phyloP scores from a whole-genome alignment of 2,797 vertebrate species.

The Siniperca obscura region DNA sequence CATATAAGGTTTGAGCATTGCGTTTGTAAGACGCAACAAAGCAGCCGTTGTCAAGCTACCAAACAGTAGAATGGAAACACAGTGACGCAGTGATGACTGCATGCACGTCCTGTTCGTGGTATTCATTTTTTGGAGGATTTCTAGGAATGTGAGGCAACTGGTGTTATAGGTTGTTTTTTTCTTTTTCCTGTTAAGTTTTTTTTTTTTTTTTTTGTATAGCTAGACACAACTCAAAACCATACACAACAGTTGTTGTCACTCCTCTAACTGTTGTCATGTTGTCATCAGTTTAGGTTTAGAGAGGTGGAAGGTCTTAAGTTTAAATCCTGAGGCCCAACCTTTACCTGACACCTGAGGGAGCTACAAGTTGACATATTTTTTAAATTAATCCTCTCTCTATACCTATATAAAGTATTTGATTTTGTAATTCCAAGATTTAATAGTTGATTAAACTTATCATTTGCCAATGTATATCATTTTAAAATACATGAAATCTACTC shows the following conservation, averaged over 20 bases:
- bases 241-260: slow-evolving; percentile 18
- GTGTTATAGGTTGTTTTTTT: slow-evolving; percentile 63
- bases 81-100: slow-evolving; percentile 67
- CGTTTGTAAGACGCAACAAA: slow-evolving; percentile 61
- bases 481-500: not conserved
- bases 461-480: not conserved
- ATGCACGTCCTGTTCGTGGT: slow-evolving; percentile 83
- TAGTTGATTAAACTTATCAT: not conserved
- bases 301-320: not conserved
- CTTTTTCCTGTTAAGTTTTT: slow-evolving; percentile 60
- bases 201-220: slow-evolving; percentile 13
- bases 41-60: slow-evolving; percentile 65
- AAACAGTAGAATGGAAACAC: slow-evolving; percentile 71
- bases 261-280: not conserved
- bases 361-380: not conserved
- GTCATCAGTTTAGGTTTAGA: not conserved
- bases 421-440: not conserved
- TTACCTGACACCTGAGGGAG: not conserved
- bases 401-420: not conserved
- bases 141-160: slow-evolving; percentile 81
- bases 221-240: slow-evolving; percentile 21
- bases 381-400: no score
- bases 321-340: not conserved
- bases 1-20: slow-evolving; percentile 28
- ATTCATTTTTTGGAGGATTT: slow-evolving; percentile 83